A percentile compares a stretch with the other conserved stretches of the same genome.
Evolutionary conservation across 2,113 vertebrate species (phyloP).

Genomic region (Petrocephalus microphthalmus): DNA sequence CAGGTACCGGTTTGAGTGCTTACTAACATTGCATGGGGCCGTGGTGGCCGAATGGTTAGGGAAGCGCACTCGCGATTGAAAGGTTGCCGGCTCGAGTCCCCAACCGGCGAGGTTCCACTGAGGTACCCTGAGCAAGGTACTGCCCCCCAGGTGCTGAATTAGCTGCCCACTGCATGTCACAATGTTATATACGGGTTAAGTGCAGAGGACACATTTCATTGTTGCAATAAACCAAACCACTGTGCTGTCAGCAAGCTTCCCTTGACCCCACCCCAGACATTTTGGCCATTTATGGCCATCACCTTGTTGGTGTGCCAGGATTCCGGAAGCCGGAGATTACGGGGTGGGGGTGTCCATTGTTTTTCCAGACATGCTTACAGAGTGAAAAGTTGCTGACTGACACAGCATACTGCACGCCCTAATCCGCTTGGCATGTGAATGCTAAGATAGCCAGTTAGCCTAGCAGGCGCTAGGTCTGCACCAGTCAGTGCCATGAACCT

Average conservation of each 20-base stretch:
- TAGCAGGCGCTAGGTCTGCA: not conserved
- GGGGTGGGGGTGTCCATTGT: not conserved
- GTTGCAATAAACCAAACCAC: not conserved
- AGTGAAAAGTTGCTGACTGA: conserved; percentile 18
- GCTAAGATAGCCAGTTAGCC: not conserved
- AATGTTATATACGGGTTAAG: too few relatives aligned
- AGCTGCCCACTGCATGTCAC: too few relatives aligned
- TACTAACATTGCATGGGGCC: not conserved
- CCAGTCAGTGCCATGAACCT: not conserved
- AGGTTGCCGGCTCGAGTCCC: too few relatives aligned
- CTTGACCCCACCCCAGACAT: not conserved
- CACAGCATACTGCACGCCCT: not conserved
- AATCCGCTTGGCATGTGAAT: not conserved
- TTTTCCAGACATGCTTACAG: not conserved
- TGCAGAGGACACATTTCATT: too few relatives aligned
- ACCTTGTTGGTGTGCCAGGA: not conserved
- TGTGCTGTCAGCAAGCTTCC: not conserved
- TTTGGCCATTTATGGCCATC: not conserved
- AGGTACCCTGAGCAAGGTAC: too few relatives aligned
- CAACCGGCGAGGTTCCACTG: too few relatives aligned
- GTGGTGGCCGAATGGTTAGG: too few relatives aligned
- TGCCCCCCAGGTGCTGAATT: too few relatives aligned
- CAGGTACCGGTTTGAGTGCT: not conserved
- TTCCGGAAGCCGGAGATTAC: not conserved
- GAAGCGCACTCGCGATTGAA: too few relatives aligned